Base-by-base conservation (phyloP, 2,113 vertebrate genomes). In the Catharus minimus region DNA sequence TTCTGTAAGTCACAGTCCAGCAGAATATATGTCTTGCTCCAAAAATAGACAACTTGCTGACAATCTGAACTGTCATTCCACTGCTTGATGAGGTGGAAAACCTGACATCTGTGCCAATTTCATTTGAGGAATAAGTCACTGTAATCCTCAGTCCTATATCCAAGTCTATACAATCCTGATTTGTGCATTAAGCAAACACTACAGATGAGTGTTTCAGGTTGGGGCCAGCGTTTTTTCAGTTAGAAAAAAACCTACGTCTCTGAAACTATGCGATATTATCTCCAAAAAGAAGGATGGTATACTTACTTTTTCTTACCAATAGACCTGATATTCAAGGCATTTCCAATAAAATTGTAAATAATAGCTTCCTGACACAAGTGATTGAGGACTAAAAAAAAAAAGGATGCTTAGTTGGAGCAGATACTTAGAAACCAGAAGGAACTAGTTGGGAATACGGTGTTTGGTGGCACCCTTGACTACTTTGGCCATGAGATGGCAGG, bases 31-130 rank as follows among this genome's bases (percentile, higher is more conserved):
- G 24, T 39, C 41, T 75, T 82, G 15, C 12, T 91, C 26, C 32
- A 57, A 86, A 93, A 91, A 79, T 11, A 85, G 28, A 50, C 24
- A 87, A 76, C 22, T 71, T 89, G 46, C 86, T 91, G 90, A 91
- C 58, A 72, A 76, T 82, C 28, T 44, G 26, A 75, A 56, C 41
- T 85, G 67, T 69, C 72, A 76, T 82, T 88, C 39, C 43, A 46
- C 28, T 46, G 50, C 14, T 52, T 82, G 72, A 65, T 50, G 46
- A 38, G 74, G 76, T 65, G 38, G 44, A 93, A 93, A 62, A 85
- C 58, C 33, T 85, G 57, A 65, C n/a, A 84, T 41, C 24, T 82
- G 72, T 75, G 66, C 26, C 72, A 73, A 36, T 76, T 87, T 75
- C 13, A 41, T 87, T 44, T 64, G 30, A 92, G 24, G 46, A 89